A percentile compares a stretch with the other conserved stretches of the same genome.
Conservation (phyloP, 2,797 vertebrate species). For the Notoglanidium macrostoma region DNA sequence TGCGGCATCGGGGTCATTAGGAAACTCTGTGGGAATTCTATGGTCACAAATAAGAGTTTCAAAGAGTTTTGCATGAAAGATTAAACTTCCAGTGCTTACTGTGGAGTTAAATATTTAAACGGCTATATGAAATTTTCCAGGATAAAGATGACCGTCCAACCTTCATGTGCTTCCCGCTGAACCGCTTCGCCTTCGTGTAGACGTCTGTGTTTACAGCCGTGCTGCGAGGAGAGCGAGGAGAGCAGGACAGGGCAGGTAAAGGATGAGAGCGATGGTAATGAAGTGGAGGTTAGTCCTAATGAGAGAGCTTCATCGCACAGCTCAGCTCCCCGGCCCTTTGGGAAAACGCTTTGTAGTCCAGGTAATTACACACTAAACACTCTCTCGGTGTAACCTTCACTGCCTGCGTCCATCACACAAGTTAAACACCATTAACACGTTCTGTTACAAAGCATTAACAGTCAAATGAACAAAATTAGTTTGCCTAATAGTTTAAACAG, state of each 20-base stretch:
- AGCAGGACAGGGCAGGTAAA: slow-evolving; percentile 51
- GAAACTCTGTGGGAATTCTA: background rate
- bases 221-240: background rate
- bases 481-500: background rate
- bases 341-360: slow-evolving; percentile 56
- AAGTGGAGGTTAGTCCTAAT: slow-evolving; percentile 58
- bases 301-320: slow-evolving; percentile 53
- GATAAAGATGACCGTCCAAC: background rate
- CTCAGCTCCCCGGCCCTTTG: slow-evolving; percentile 40
- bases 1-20: background rate
- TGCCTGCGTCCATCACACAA: slow-evolving; percentile 39
- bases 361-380: slow-evolving; percentile 61
- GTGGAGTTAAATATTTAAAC: too few relatives aligned
- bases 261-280: slow-evolving; percentile 52
- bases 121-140: too few relatives aligned
- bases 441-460: slow-evolving; percentile 36
- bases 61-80: background rate
- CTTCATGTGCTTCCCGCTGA: background rate
- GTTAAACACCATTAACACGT: slow-evolving; percentile 43
- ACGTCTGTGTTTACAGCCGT: slow-evolving; percentile 50
- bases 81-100: background rate
- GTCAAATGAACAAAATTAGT: slow-evolving; percentile 14
- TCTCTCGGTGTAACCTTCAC: slow-evolving; percentile 51
- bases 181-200: background rate
- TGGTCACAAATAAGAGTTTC: background rate